Evolutionary conservation across 2,888 invertebrate species (phyloP).

Genomic region (Macaria liturata): DNA sequence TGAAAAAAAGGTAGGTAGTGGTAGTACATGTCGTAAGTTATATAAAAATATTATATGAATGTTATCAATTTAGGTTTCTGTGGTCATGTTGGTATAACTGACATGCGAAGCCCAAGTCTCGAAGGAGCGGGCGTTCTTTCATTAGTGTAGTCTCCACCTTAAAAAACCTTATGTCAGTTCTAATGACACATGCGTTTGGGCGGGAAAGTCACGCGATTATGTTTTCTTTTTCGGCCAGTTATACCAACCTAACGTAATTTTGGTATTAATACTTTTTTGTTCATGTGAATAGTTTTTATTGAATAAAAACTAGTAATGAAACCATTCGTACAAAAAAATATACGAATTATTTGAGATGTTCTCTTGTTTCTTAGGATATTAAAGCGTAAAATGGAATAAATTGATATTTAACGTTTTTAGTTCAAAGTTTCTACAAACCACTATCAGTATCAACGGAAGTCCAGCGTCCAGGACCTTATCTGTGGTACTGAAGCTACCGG

Average conservation of each 20-base stretch:
- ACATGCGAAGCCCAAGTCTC: conserved; percentile 65
- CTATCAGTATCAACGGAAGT: conserved; percentile 60
- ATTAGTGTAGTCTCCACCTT: conserved; percentile 71
- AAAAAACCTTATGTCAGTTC: conserved; percentile 69
- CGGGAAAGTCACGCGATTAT: conserved; percentile 74
- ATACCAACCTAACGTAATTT: conserved; percentile 6
- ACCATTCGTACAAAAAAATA: too few relatives aligned
- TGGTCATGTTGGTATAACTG: not conserved
- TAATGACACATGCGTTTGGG: conserved; percentile 73
- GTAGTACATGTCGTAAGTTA: too few relatives aligned
- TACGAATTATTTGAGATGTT: too few relatives aligned
- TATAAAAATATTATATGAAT: too few relatives aligned
- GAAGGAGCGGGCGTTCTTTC: conserved; percentile 80
- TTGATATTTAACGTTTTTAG: conserved; percentile 40
- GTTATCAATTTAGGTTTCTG: too few relatives aligned
- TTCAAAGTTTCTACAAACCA: conserved; percentile 44
- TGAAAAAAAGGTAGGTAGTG: too few relatives aligned
- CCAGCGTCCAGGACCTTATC: conserved; percentile 63
- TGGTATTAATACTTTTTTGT: too few relatives aligned
- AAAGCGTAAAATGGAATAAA: conserved; percentile 4
- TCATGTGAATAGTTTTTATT: too few relatives aligned
- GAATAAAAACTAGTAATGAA: too few relatives aligned
- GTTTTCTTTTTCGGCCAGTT: conserved; percentile 47
- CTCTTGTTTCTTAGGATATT: too few relatives aligned
- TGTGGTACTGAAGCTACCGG: conserved; percentile 44